These are phyloP conservation scores for Malacosoma neustria DNA, from an alignment of 2,888 invertebrate species.

Conservation along the genomic window DNA sequence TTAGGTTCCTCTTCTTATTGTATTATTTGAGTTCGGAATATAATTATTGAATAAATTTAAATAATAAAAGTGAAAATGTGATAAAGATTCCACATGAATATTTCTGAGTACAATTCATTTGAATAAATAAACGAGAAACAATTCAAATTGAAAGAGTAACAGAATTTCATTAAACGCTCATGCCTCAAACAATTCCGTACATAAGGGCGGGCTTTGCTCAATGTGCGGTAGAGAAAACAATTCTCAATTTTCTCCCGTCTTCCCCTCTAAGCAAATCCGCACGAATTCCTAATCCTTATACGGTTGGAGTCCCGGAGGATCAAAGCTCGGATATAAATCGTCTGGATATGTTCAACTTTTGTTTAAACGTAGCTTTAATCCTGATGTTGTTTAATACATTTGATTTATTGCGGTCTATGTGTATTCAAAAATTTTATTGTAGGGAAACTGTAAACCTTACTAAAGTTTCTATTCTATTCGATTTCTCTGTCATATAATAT, in stretches of 20 bases:
- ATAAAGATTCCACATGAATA: constrained; percentile 1
- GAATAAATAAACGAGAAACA: constrained; percentile 14
- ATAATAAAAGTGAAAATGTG: background rate
- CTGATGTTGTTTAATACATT: background rate
- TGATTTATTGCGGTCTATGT: background rate
- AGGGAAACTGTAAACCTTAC: too few species aligned
- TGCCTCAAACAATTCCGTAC: constrained; percentile 37
- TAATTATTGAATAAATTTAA: background rate
- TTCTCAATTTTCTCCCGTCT: constrained; percentile 54
- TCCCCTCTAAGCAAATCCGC: constrained; percentile 60
- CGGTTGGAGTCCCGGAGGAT: constrained; percentile 43
- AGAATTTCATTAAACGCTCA: constrained; percentile 34
- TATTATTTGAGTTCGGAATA: too few species aligned
- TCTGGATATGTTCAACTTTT: constrained; percentile 24
- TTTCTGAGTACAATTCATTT: constrained; percentile 9
- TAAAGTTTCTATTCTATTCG: too few species aligned
- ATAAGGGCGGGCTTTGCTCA: constrained; percentile 36
- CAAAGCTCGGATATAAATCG: constrained; percentile 33
- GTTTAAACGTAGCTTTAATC: constrained; percentile 4
- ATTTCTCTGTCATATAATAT: too few species aligned
- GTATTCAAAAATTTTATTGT: too few species aligned
- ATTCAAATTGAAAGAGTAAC: constrained; percentile 23
- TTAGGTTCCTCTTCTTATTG: too few species aligned
- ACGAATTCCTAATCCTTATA: constrained; percentile 62
- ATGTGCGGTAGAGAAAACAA: constrained; percentile 54